phyloP scores from a whole-genome alignment of 2,888 invertebrate genomes.

The Leucophenga maculata region DNA sequence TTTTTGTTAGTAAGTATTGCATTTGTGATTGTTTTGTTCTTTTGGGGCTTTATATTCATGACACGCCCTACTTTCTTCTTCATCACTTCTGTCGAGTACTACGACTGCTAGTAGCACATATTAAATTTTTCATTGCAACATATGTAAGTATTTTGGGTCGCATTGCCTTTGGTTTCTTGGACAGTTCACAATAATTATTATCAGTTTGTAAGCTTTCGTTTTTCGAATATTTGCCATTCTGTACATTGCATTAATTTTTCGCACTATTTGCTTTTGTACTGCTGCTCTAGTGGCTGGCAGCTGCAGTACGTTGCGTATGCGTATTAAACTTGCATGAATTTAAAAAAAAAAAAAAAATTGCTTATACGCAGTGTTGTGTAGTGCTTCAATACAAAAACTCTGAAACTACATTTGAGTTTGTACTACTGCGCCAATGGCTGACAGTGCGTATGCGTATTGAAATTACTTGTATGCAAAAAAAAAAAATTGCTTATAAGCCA shows the following conservation, averaged over 20 bases:
- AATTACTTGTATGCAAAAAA: conserved; percentile 3
- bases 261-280: conserved; percentile 26
- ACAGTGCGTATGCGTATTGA: conserved; percentile 54
- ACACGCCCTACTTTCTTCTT: conserved; percentile 3
- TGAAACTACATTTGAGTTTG: conserved; percentile 24
- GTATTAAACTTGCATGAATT: conserved; percentile 41
- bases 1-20: neutral
- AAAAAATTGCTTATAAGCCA: no score
- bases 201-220: conserved; percentile 55
- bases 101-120: conserved; percentile 8
- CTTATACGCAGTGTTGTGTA: no score
- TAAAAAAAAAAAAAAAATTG: neutral
- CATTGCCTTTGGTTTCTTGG: conserved; percentile 24
- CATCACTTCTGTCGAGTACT: conserved; percentile 24
- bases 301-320: conserved; percentile 57
- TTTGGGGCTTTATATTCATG: conserved; percentile 5
- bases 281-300: conserved; percentile 36
- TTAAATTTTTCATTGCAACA: neutral
- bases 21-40: conserved; percentile 19
- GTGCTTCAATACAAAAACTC: no score
- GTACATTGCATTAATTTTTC: conserved; percentile 51
- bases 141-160: neutral
- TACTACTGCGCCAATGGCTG: conserved; percentile 35
- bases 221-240: conserved; percentile 61
- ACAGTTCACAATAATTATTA: conserved; percentile 52